Percentiles rank a stretch among this genome's conserved stretches.
Evolutionary conservation across 1,140 invertebrate species (phyloP).

Genomic region (Hirudo medicinalis): DNA sequence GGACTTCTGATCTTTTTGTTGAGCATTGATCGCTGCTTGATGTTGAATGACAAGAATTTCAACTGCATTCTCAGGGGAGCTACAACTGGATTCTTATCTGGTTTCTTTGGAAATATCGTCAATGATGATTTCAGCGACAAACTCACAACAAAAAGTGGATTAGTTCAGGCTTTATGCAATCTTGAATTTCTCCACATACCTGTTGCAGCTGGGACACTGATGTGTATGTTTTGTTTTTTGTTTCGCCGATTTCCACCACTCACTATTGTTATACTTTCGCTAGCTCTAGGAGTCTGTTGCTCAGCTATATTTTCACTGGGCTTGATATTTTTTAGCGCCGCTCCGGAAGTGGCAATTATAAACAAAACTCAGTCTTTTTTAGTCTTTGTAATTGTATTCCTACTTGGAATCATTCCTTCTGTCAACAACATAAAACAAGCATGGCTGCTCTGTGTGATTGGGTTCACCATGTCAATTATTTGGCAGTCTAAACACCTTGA

Average conservation of each 20-base stretch:
- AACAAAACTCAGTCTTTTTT: background rate
- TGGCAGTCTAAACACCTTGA: slow-evolving; percentile 9
- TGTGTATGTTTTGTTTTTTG: slow-evolving; percentile 7
- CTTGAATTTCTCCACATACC: slow-evolving; percentile 9
- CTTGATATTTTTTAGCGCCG: background rate
- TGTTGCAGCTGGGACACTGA: background rate
- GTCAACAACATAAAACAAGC: background rate
- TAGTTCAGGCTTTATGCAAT: background rate
- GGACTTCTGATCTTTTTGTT: slow-evolving; percentile 2
- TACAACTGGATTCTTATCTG: background rate
- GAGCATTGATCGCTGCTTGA: background rate
- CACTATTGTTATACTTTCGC: background rate
- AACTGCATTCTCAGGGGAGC: background rate
- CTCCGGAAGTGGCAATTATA: background rate
- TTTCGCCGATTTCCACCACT: slow-evolving; percentile 4
- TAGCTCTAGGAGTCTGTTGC: background rate
- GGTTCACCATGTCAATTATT: background rate
- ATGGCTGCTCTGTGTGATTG: background rate
- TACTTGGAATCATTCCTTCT: slow-evolving; percentile 2
- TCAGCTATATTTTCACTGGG: background rate
- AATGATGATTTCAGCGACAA: background rate
- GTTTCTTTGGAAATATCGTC: slow-evolving; percentile 8
- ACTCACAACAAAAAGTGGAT: background rate
- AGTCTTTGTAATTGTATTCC: background rate
- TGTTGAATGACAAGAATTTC: background rate